Evolutionary conservation across 2,797 vertebrate genomes (phyloP).

Genomic region (Heterohyrax brucei): DNA sequence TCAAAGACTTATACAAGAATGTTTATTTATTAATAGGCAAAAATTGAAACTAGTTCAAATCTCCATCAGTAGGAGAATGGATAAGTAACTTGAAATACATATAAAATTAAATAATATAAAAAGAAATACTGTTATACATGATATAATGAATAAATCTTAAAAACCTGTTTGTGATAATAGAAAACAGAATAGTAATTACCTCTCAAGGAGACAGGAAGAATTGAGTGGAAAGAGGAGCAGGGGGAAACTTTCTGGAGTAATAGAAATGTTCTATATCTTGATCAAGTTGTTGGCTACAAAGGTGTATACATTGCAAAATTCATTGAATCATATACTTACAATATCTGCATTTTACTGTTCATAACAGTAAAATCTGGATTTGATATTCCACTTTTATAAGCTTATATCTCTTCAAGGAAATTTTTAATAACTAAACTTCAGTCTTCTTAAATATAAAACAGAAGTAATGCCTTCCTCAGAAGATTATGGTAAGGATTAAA

Average conservation of each 20-base stretch:
- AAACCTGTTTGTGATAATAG: not conserved
- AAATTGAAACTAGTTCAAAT: conserved; percentile 3
- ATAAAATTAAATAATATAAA: not conserved
- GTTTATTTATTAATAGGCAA: not conserved
- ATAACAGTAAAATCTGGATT: not conserved
- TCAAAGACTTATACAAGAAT: not conserved
- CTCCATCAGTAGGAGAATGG: conserved; percentile 35
- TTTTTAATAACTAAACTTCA: not conserved
- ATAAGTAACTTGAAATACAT: conserved; percentile 10
- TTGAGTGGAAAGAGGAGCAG: not conserved
- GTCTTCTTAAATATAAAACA: conserved; percentile 36
- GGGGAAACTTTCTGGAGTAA: not conserved
- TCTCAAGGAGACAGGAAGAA: not conserved
- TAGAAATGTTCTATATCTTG: not conserved
- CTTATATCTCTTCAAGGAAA: not conserved
- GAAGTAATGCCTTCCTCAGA: not conserved
- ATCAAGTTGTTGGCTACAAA: not conserved
- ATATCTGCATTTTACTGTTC: conserved; percentile 7
- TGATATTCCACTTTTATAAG: not conserved
- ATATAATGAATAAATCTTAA: conserved; percentile 28
- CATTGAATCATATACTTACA: not conserved
- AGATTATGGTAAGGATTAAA: not conserved
- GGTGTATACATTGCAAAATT: not conserved
- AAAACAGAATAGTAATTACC: conserved; percentile 3
- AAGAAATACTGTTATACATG: not conserved